Percentiles rank a stretch among this genome's conserved stretches.
phyloP scores from a whole-genome alignment of 2,888 invertebrate genomes.

The Euproctis similis region DNA sequence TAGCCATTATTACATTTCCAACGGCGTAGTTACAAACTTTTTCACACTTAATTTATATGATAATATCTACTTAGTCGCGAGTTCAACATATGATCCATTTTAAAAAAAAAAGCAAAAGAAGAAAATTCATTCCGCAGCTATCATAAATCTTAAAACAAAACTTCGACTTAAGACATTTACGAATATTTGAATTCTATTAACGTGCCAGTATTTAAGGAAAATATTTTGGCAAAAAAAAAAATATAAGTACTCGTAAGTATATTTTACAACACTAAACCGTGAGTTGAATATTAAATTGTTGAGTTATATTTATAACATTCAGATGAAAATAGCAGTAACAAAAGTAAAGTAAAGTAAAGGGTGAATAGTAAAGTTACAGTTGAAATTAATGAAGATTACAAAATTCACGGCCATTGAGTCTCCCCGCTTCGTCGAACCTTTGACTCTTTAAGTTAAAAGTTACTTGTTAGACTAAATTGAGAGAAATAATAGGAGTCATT shows the following conservation, averaged over 20 bases:
- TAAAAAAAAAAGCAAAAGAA: conserved; percentile 14
- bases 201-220: conserved; percentile 2
- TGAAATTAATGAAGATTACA: conserved; percentile 74
- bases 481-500: conserved; percentile 73
- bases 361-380: conserved; percentile 56
- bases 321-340: conserved; percentile 46
- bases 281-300: conserved; percentile 17
- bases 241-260: conserved; percentile 7
- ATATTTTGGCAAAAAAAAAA: conserved; percentile 11
- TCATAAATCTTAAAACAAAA: not conserved
- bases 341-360: conserved; percentile 47
- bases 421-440: conserved; percentile 68
- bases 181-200: not conserved
- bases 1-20: conserved; percentile 31
- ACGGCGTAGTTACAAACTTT: conserved; percentile 45
- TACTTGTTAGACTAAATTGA: conserved; percentile 73
- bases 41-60: conserved; percentile 59
- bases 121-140: not conserved
- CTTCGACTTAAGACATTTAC: not conserved
- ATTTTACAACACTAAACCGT: conserved; percentile 16
- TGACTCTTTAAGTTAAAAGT: conserved; percentile 67
- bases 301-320: conserved; percentile 26
- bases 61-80: conserved; percentile 41
- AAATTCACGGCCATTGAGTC: conserved; percentile 73
- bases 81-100: conserved; percentile 21